These are phyloP conservation scores for Drosophila phalerata DNA, from an alignment of 2,888 invertebrate species.

Conservation along the genomic window DNA sequence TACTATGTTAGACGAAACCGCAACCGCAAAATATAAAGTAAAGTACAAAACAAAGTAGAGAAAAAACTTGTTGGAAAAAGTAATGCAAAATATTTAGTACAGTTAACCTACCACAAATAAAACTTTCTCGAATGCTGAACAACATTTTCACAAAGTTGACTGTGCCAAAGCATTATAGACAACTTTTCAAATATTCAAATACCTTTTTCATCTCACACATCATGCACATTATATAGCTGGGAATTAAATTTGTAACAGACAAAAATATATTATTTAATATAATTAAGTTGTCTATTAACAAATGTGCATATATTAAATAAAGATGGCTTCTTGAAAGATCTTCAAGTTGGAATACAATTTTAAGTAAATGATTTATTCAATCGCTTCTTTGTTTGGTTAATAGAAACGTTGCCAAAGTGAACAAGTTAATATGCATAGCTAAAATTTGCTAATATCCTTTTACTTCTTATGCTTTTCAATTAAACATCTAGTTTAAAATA, in stretches of 20 bases:
- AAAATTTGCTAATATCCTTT: too few species aligned
- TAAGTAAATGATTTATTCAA: too few species aligned
- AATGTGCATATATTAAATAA: background rate
- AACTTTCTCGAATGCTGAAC: conserved; percentile 62
- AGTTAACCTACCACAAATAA: conserved; percentile 65
- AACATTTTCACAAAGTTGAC: conserved; percentile 44
- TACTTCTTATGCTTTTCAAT: too few species aligned
- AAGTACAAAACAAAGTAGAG: conserved; percentile 26
- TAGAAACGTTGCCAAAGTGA: too few species aligned
- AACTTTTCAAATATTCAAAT: conserved; percentile 30
- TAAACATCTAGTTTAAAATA: background rate
- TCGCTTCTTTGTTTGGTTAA: too few species aligned
- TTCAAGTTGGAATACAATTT: too few species aligned
- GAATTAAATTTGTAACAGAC: background rate
- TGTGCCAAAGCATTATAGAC: conserved; percentile 17
- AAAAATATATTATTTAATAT: background rate
- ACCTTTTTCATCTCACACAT: background rate
- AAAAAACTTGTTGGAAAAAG: conserved; percentile 39
- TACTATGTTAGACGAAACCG: conserved; percentile 31
- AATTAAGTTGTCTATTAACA: background rate
- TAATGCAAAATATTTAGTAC: conserved; percentile 60
- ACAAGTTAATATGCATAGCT: too few species aligned
- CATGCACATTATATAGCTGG: background rate
- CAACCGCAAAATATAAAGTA: conserved; percentile 49
- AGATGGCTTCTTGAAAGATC: background rate